Base-by-base conservation (phyloP, 2,113 vertebrate genomes). In the Silurus glanis region DNA sequence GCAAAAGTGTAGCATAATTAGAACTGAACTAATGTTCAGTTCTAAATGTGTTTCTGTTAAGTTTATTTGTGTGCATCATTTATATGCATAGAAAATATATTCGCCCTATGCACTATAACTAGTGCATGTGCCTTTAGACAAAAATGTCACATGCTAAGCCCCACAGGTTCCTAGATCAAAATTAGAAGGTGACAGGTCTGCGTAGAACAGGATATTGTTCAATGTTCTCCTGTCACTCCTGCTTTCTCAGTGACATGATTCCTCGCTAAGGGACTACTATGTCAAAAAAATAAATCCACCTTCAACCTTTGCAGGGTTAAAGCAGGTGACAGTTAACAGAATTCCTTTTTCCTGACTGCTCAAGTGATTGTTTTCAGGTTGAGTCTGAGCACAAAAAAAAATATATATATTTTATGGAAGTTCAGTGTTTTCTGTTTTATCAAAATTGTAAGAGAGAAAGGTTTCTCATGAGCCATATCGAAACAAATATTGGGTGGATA, bases 171-270 rank as follows among this genome's bases (percentile, higher is more conserved):
- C 47, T 76, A 28, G 58, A 67, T 76, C 71, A 74, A 61, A n/a
- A 62, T 53, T 53, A 76, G 19, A 14, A 67, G 14, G 61, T 83
- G 86, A 87, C 80, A 79, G 72, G 58, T 55, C 13, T 53, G n/a
- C 55, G 58, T 84, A 75, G 69, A 84, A 84, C 58, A 76, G 61
- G 71, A 74, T 64, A n/a, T 23, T 53, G 83, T 76, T 28, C 7
- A 58, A 76, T 76, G 72, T 53, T 84, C 72, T 51, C 71, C 71
- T 84, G 83, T 84, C 72, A 76, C 56, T 84, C 71, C 49, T 51
- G 14, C 56, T 84, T 59, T 74, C 56, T 84, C 56, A 61, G 28
- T 74, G 56, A 47, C 74, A 49, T 53, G 47, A 49, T 64, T 47
- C 14, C 37, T 74, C 21, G 56, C 45, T 75, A 16, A 61, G 55